Evolutionary conservation across 2,888 invertebrate species (phyloP).

Genomic region (Drosophila percnosoma): DNA sequence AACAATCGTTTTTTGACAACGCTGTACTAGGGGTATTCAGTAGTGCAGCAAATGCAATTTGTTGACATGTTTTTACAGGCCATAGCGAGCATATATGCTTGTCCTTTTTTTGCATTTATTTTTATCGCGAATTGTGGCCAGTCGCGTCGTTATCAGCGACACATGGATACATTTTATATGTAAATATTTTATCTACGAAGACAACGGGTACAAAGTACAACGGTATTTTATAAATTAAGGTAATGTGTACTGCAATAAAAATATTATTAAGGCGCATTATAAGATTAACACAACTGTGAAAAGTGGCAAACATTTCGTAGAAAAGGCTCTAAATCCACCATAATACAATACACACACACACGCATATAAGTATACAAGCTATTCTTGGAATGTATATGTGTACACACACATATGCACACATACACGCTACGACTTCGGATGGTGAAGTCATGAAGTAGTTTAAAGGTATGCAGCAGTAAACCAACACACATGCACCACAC

Average conservation of each 20-base stretch:
- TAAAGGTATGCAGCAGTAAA: constrained; percentile 48
- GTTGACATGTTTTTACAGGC: background rate
- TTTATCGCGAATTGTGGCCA: constrained; percentile 30
- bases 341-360: constrained; percentile 17
- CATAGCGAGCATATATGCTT: background rate
- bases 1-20: background rate
- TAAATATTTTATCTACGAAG: constrained; percentile 1
- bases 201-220: background rate
- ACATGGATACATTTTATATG: constrained; percentile 17
- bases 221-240: constrained; percentile 1
- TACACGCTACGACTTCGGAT: constrained; percentile 52
- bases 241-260: constrained; percentile 23
- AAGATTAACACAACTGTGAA: constrained; percentile 70
- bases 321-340: constrained; percentile 68
- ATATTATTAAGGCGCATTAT: constrained; percentile 47
- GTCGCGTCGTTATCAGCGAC: constrained; percentile 22
- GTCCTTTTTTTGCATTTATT: constrained; percentile 1
- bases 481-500: constrained; percentile 10
- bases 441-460: constrained; percentile 75
- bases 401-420: constrained; percentile 42
- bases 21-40: background rate
- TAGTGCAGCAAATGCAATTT: background rate
- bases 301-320: constrained; percentile 59
- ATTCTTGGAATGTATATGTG: constrained; percentile 62
- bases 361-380: constrained; percentile 17